Base-by-base conservation (phyloP, 2,888 invertebrate genomes). In the Sympetrum striolatum region DNA sequence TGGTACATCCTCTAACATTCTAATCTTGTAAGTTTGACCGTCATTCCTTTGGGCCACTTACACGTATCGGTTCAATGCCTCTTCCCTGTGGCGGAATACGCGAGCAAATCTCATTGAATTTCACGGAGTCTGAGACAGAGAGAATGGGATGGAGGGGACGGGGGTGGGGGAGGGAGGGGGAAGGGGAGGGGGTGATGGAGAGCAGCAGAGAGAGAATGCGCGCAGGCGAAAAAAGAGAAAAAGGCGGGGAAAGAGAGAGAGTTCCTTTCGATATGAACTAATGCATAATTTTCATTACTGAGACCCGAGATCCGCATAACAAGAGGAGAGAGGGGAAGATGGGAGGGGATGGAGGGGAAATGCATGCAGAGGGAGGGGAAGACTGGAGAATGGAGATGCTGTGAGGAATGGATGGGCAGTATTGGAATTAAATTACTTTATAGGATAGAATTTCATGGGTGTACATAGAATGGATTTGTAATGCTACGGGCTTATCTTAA, bases 211-310 rank as follows among this genome's bases (percentile, higher is more conserved):
- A 39, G 44, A 44, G 25, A 44, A 44, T 44, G n/a, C 10, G 81
- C n/a, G 81, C 12, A n/a, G 35, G 60, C 3, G 15, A 86, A 18
- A 86, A 35, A 8, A 48, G n/a, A 48, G 58, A 58, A 86, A 48
- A 86, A 48, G 25, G 82, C 0, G n/a, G 25, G 73, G 31, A 82
- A 8, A 37, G 35, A 35, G 37, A 60, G 8, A 44, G 90, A 81
- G 80, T 58, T 58, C 58, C 37, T 80, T 90, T 81, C 90, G 90
- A 90, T 90, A 90, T 80, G 90, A 80, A 90, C 90, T 90, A 90
- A 90, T 90, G 90, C 90, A 90, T 90, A 90, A 90, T 90, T 90
- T 90, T 90, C 90, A 90, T 90, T 90, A 90, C 81, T 58, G 90
- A 86, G 86, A 60, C 86, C 86, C 60, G 86, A 37, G 86, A 60